Evolutionary conservation across 2,113 vertebrate genomes (phyloP), one percentile per base, ranked within the genome.

Genomic region (Cyanoderma ruficeps): DNA sequence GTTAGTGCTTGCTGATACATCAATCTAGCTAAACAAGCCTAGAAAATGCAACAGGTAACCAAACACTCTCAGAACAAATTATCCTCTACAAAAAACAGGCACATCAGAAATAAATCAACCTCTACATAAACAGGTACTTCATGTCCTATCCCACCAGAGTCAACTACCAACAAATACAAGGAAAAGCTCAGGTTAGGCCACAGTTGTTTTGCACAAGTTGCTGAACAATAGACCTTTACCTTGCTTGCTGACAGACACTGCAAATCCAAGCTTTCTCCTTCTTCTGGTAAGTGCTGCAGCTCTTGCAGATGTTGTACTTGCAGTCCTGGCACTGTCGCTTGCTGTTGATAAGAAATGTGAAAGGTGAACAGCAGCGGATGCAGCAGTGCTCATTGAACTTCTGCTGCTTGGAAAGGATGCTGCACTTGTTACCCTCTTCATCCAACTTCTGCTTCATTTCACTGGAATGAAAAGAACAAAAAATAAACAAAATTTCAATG

Each of bases 341-440:
- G 92, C 98, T 98, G 97, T 99, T 99, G 97, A 99, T 98, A 33
- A 99, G 98, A 95, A 99, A 99, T 16, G 99, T 99, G 98, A 99
- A 99, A 86, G 99, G 99, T 13, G 98, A 93, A 57, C 99, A 99
- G 97, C 99, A 99, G 94, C 99, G 99, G 97, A 99, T 99, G 89
- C 99, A 99, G 98, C 99, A 99, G 96, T 98, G 99, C 95, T 99
- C 98, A 19, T 99, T 99, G 94, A 99, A 99, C 96, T 98, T 98
- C 86, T 98, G 98, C 97, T 99, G 99, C 97, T 98, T 99, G 63
- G 99, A 98, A 78, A 99, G 98, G 97, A 99, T 98, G 95, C 98
- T 98, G 97, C 99, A 99, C 97, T 98, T 99, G 98, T 98, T 99
- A 93, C 98, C 98, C 94, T 99, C 99, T 97, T 99, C 99, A 25